Evolutionary conservation across 1,140 invertebrate genomes (phyloP), one percentile per base, ranked within the genome.

Genomic region (Ooceraea biroi): DNA sequence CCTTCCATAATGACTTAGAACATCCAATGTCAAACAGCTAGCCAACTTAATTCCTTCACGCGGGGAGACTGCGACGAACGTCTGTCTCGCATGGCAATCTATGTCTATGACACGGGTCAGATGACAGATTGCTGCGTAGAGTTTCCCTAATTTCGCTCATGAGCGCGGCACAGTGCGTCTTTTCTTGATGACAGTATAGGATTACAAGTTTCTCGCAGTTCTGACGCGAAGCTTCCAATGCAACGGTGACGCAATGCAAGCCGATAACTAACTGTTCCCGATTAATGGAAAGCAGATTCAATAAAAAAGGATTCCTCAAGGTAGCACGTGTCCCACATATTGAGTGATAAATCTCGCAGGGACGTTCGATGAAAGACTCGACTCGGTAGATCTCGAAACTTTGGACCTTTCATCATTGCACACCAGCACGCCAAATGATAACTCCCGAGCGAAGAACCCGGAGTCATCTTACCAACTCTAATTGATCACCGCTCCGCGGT

Each of bases 21-120:
- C 25, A 46, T 61, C 22, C 11, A 48, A 48, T 14, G 14, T 48
- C 46, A 61, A 61, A 61, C 57, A 61, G 14, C 17, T 61, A n/a
- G 4, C 27, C 68, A 27, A 71, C 27, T 48, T 71, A 71, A 71
- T 36, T 74, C 41, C 17, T 61, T 74, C 46, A 73, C 52, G 19
- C 22, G 44, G 61, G 22, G 36, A 8, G 17, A 61, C 71, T n/a
- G 44, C 41, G 12, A 36, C 7, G 17, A 1, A 73, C 44, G 41
- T n/a, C n/a, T n/a, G 68, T 61, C 8, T n/a, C 41, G 19, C 10
- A 14, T 14, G 4, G 17, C 14, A 19, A 48, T 52, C 68, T 30
- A 7, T 19, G 46, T 50, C 25, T 46, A 27, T 50, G 14, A 25
- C 25, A 36, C 36, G 36, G 36, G 36, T 7, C 7, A 36, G 36